Base-by-base conservation (phyloP, 30 jellyfish, hydroid and myxozoan genomes). In the Turritopsis rubra region DNA sequence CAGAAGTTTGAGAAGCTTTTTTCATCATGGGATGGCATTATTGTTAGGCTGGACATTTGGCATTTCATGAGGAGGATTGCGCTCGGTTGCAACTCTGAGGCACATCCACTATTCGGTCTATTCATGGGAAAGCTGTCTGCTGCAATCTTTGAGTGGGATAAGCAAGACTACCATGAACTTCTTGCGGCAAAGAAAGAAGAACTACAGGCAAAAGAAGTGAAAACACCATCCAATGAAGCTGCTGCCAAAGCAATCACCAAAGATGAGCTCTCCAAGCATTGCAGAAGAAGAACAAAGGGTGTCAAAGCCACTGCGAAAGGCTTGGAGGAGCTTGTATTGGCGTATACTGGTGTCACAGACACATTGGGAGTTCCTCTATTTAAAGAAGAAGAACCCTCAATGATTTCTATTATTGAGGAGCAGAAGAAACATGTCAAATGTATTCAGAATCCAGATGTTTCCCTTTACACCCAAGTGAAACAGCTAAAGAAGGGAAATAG, bases 391-490 rank as follows among this genome's bases (percentile, higher is more conserved):
- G 60, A 41, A 41, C 60, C 60, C 76, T 70, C 68, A 23, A 16
- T 30, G 83, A 30, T 74, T 27, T 20, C 17, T 19, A 72, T 86
- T 53, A 79, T 86, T 86, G 75, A 79, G 60, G n/a, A 21, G 29
- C 91, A 86, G 77, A 80, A 75, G 86, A 71, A 74, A 68, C 95
- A 86, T 54, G 77, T 86, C 41, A 53, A 54, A 79, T 86, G 95
- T 41, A 25, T 86, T 54, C 89, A 79, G 73, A 89, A 86, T 74
- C 89, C 86, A 5, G 82, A 83, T 20, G 72, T 80, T 65, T 75
- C 79, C 41, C 85, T 80, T 26, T 86, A 86, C 73, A 54, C 95
- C 21, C 73, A 28, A 79, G 70, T 71, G 27, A 65, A 75, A 20
- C 54, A 20, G 17, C 60, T 41, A 52, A 86, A 72, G 19, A 86